Evolutionary conservation across 2,113 vertebrate species (phyloP).

Genomic region (Scytalopus superciliaris): DNA sequence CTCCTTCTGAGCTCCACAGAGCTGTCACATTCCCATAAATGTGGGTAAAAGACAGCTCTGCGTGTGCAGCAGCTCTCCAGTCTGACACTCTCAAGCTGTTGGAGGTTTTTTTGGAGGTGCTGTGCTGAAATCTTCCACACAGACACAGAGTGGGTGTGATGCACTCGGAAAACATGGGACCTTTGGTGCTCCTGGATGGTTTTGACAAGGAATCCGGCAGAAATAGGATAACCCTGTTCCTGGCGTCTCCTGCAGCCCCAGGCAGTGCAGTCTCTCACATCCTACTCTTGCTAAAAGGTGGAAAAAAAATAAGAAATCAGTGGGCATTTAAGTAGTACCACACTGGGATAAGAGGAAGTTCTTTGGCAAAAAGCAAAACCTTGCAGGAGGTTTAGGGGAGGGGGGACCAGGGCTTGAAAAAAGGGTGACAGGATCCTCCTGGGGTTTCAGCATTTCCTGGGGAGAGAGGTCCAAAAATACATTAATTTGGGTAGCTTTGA

Average conservation of each 20-base stretch:
- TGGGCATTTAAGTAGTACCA: background rate
- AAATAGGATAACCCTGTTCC: background rate
- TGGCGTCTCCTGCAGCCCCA: background rate
- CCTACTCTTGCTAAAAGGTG: background rate
- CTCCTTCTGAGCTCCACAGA: background rate
- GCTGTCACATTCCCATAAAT: background rate
- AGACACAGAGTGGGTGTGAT: background rate
- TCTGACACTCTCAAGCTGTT: background rate
- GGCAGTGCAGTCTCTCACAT: background rate
- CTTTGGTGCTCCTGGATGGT: background rate
- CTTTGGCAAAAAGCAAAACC: background rate
- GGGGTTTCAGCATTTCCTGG: background rate
- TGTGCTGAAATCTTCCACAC: background rate
- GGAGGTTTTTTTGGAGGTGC: background rate
- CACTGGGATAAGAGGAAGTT: background rate
- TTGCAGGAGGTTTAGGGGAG: background rate
- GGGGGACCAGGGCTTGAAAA: background rate
- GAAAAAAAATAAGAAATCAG: background rate
- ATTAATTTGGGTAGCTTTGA: background rate
- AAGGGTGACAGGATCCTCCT: background rate
- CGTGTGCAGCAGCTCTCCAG: background rate
- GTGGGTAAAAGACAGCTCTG: accelerated
- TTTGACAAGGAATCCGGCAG: background rate
- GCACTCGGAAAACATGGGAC: background rate
- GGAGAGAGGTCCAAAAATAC: no score